Conservation (phyloP, 2,113 vertebrate species). For the Felis chaus region DNA sequence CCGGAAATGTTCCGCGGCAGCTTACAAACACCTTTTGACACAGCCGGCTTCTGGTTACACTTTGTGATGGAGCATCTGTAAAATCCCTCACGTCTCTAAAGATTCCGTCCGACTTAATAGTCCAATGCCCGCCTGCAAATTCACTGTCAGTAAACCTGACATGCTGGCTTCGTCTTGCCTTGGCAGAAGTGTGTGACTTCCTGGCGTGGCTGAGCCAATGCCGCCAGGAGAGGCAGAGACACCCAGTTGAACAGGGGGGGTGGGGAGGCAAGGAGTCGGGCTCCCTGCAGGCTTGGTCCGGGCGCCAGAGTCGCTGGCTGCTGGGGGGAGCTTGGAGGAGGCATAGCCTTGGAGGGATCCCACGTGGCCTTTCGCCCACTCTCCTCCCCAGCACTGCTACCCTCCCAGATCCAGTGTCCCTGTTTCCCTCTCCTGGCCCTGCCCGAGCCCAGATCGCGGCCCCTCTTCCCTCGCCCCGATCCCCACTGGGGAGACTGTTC, state of each 20-base stretch:
- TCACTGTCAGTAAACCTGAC: accelerated
- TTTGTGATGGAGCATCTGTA: neutral
- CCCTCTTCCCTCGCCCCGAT: neutral
- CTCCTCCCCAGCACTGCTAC: neutral
- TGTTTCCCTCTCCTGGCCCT: neutral
- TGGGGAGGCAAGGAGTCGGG: neutral
- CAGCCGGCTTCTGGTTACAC: neutral
- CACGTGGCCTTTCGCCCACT: too few relatives aligned
- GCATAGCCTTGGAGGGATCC: neutral
- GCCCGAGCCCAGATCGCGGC: neutral
- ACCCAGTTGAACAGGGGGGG: neutral
- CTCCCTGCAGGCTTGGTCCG: neutral
- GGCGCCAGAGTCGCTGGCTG: accelerated
- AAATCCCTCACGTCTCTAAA: neutral
- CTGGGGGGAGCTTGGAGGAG: neutral
- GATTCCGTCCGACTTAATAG: neutral
- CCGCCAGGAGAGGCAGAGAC: accelerated
- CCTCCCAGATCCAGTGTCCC: neutral
- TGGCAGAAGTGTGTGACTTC: neutral
- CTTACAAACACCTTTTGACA: too few relatives aligned
- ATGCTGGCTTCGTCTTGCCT: neutral
- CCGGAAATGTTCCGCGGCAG: neutral
- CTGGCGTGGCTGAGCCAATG: neutral
- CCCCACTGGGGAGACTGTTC: neutral
- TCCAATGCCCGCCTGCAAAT: neutral